Base-by-base conservation (phyloP, 2,888 invertebrate species). In the Drosophila nr. medialis region DNA sequence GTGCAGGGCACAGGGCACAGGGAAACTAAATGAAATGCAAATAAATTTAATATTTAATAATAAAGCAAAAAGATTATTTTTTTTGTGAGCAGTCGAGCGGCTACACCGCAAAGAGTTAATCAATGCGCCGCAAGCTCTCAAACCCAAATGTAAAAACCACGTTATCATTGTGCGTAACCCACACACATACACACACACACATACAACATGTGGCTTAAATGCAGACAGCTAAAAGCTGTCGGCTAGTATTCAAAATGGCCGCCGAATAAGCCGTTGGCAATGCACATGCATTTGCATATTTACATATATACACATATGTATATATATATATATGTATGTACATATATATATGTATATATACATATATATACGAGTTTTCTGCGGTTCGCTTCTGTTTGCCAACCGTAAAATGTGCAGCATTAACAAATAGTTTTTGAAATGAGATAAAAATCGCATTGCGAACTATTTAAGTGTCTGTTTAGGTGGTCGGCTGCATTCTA, bases 21-120 rank as follows among this genome's bases (percentile, higher is more conserved):
- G 4, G 30, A 36, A 50, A 58, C 62, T 13, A 42, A 65, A 68
- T 75, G 45, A 70, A 78, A 80, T 73, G 66, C 78, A 82, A 76
- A 85, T 78, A 70, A 54, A 64, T 73, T 75, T 56, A 38, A 62
- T 67, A 61, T 64, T 66, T 60, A 64, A 67, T 59, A 78, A 76
- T 77, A 79, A 70, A 75, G 65, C 24, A 54, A 76, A 81, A 72
- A 70, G 53, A 71, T 63, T 70, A 77, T 77, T 69, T 75, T 77
- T 71, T 72, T 55, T 34, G 49, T 67, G 61, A 54, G 68, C 72
- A 65, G 50, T 53, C 63, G 38, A 54, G 62, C 59, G 65, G 51
- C 45, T 45, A 50, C 30, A 63, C 73, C 64, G 72, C 74, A 81
- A 74, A 88, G 81, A 86, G 89, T 86, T 88, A 83, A 86, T 86